Base-by-base conservation (phyloP, 2,888 invertebrate genomes). In the Pinctada fucata region DNA sequence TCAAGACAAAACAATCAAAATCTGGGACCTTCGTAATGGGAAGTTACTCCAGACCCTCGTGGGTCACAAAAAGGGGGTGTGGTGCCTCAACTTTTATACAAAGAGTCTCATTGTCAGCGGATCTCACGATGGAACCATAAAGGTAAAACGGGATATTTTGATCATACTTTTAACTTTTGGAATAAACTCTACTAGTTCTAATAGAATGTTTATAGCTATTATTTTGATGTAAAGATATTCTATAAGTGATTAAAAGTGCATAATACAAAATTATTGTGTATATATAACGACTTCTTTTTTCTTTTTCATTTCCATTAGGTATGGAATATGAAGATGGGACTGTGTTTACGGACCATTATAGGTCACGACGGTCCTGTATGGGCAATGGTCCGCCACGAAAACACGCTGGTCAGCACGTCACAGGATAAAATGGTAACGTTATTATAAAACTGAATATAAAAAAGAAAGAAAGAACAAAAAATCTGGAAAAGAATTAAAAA, bases 71-170 rank as follows among this genome's bases (percentile, higher is more conserved):
- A 86, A 86, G 70, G 91, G 91, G 5, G 88, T 91, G 49, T 91
- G 91, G 91, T 90, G 90, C 75, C 82, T 91, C 2, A 86, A 88
- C 79, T 91, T 91, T 86, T 90, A 89, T 79, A 91, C 91, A 8
- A 82, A 88, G 63, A 83, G 88, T 73, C 85, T 91, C 2, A 87
- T 91, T 45, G 82, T 91, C 71, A 90, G 90, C 76, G 91, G 90
- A n/a, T 89, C 90, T 3, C 90, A 88, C 80, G 91, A 91, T 81
- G 83, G 86, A 48, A 89, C 90, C 2, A 87, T 91, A 69, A 88
- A 87, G 88, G 91, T 91, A 81, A 75, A 81, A 72, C 52, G 64
- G 47, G 10, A 58, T 10, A 13, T 8, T 10, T 8, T 10, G 58
- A 58, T 58, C 31, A 31, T 31, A 1, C 0, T 31, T 1, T 31